Percentiles rank a stretch among this genome's conserved stretches.
Evolutionary conservation across 2,797 vertebrate species (phyloP).

Genomic region (Gadopsis marmoratus): DNA sequence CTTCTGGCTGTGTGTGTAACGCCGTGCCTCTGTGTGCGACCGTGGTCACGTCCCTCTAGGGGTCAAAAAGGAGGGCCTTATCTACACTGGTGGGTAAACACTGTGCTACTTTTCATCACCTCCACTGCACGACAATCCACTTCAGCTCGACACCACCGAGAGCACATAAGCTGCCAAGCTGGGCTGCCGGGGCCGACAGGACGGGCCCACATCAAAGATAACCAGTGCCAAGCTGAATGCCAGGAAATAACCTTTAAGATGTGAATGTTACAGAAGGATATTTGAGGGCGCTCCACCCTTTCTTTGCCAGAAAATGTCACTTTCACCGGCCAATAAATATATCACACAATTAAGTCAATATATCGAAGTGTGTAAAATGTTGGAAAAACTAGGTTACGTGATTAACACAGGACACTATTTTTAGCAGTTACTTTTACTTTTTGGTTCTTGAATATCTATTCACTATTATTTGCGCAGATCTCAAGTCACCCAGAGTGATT

Average conservation of each 20-base stretch:
- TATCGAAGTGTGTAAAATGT: too few relatives aligned
- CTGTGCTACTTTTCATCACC: conserved; percentile 72
- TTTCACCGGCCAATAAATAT: not conserved
- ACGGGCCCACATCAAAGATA: conserved; percentile 58
- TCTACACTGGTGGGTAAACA: conserved; percentile 79
- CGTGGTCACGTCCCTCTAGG: conserved; percentile 68
- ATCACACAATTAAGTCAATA: not conserved
- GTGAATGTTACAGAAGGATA: not conserved
- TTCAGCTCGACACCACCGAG: conserved; percentile 21
- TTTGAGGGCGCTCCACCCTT: not conserved
- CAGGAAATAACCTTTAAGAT: conserved; percentile 61
- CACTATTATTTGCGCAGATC: too few relatives aligned
- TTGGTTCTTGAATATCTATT: not conserved
- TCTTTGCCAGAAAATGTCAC: conserved; percentile 1
- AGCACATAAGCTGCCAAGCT: conserved; percentile 43
- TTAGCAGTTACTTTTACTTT: not conserved
- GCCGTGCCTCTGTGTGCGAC: conserved; percentile 24
- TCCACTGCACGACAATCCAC: conserved; percentile 47
- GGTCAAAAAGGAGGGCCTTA: conserved; percentile 78
- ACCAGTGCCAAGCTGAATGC: conserved; percentile 47
- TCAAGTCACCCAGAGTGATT: not conserved
- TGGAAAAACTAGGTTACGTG: too few relatives aligned
- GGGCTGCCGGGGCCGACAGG: conserved; percentile 52
- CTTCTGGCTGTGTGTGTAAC: conserved; percentile 7
- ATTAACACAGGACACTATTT: not conserved